Conservation (phyloP, 2,797 vertebrate genomes). For the Neosalanx taihuensis region DNA sequence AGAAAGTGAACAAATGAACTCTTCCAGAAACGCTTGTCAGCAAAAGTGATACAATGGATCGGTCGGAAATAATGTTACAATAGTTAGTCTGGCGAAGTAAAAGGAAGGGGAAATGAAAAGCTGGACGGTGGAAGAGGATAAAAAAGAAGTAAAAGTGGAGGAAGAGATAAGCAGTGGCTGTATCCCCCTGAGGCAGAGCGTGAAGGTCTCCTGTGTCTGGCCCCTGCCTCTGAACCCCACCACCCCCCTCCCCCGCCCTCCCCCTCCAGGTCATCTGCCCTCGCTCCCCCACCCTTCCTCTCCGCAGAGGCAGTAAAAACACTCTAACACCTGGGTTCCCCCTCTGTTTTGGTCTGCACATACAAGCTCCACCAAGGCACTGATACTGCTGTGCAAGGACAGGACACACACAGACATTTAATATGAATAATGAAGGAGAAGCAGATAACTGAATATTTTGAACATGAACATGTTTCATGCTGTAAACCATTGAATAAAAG, state of each 20-base stretch:
- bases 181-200: slow-evolving; percentile 67
- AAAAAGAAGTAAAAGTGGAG: slow-evolving; percentile 76
- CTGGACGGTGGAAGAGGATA: slow-evolving; percentile 71
- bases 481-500: too few species aligned
- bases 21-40: slow-evolving; percentile 60
- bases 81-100: slow-evolving; percentile 57
- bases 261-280: slow-evolving; percentile 73
- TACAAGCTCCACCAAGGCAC: slow-evolving; percentile 63
- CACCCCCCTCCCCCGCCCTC: too few species aligned
- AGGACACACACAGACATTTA: slow-evolving; percentile 23
- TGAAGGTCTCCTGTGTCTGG: slow-evolving; percentile 72
- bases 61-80: slow-evolving; percentile 63
- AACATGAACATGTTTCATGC: too few species aligned
- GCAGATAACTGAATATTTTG: slow-evolving; percentile 2
- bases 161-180: slow-evolving; percentile 76
- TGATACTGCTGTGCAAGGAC: slow-evolving; percentile 59
- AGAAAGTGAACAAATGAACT: slow-evolving; percentile 47
- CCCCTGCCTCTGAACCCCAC: slow-evolving; percentile 66
- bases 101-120: slow-evolving; percentile 73
- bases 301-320: slow-evolving; percentile 77
- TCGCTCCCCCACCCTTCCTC: slow-evolving; percentile 73
- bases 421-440: too few species aligned
- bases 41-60: slow-evolving; percentile 67
- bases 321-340: slow-evolving; percentile 80
- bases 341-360: slow-evolving; percentile 74